Evolutionary conservation across 2,113 vertebrate genomes (phyloP).

Genomic region (Ceratotherium simum): DNA sequence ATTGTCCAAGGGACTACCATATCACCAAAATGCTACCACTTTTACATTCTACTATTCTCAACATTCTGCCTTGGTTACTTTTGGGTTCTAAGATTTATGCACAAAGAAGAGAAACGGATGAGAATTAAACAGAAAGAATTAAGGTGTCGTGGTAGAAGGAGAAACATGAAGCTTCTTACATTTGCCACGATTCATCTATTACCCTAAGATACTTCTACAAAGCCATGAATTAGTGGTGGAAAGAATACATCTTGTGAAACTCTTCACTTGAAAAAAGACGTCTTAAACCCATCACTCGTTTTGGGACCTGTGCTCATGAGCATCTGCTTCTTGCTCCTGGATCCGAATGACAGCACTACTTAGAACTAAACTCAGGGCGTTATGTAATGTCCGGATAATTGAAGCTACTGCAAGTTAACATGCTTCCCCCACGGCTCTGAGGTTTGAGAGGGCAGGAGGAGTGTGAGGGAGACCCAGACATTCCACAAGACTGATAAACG

Average conservation of each 20-base stretch:
- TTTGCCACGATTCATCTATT: background rate
- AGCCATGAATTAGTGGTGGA: background rate
- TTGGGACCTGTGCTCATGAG: background rate
- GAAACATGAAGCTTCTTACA: background rate
- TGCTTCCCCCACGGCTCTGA: background rate
- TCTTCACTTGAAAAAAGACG: background rate
- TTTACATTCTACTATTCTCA: background rate
- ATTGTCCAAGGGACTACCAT: background rate
- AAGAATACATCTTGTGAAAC: background rate
- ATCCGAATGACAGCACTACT: background rate
- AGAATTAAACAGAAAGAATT: background rate
- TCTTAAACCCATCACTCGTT: background rate
- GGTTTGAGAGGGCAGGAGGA: fast-evolving
- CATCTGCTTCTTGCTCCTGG: no score
- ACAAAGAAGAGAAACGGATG: background rate
- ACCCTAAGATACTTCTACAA: background rate
- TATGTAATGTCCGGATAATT: fast-evolving
- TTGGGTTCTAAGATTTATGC: background rate
- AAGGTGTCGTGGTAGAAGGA: background rate
- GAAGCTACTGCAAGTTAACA: background rate
- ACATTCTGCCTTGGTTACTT: background rate
- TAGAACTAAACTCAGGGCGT: background rate
- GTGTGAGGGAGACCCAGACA: background rate
- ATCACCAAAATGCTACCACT: background rate
- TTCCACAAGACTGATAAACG: fast-evolving